Base-by-base conservation (phyloP, 2,888 invertebrate species). In the Escarpia spicata region DNA sequence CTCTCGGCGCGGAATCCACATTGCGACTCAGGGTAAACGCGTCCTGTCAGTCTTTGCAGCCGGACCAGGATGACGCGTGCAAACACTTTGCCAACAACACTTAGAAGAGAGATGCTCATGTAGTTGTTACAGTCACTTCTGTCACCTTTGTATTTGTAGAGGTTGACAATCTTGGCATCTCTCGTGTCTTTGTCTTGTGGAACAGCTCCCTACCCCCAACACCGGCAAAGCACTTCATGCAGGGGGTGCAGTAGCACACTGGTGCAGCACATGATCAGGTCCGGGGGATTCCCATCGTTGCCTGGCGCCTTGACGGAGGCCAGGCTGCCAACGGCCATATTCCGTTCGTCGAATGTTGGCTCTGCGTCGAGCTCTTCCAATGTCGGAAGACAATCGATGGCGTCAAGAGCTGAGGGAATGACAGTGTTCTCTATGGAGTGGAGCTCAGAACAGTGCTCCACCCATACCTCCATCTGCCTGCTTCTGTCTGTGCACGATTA, bases 161-260 rank as follows among this genome's bases (percentile, higher is more conserved):
- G 0, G 93, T 92, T 92, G 19, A 94, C 89, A 19, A 93, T 92
- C 37, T 92, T 91, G 37, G 94, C 94, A 92, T 94, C 94, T 91
- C 93, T 94, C 90, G 93, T 92, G 9, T 94, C 93, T 92, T 94
- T 92, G 9, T 94, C 92, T 92, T 94, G 93, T 26, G 94, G 94
- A 19, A 43, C 45, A 45, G 90, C 15, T 90, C 90, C 15, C 15
- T 90, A 4, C 12, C 15, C 2, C 91, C 91, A 91, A 26, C 91
- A 31, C 31, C 6, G 37, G 31, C 91, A 31, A 6, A 91, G 15
- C 3, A 91, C 31, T 91, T 91, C 37, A 91, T 91, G 26, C 26
- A 91, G 26, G 15, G 3, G 91, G 6, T n/a, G 6, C 31, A 91
- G 26, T 31, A 58, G 31, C 44, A 93, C 31, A 19, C 90, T 8